Base-by-base conservation (phyloP, 2,888 invertebrate genomes). In the Hydrotaea cyrtoneurina region DNA sequence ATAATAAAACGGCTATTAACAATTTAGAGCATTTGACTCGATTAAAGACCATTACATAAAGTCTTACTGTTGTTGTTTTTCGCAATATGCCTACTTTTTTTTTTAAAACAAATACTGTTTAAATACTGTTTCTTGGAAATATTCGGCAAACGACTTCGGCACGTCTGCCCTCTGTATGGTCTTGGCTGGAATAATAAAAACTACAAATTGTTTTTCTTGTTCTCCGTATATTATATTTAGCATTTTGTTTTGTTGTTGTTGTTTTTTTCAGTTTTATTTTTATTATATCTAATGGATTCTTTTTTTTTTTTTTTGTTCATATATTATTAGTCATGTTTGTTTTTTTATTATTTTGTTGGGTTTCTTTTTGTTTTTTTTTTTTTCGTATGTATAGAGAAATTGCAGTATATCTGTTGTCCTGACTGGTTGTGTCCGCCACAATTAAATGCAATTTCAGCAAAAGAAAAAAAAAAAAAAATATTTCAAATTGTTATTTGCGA, bases 171-270 rank as follows among this genome's bases (percentile, higher is more conserved):
- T n/a, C n/a, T n/a, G n/a, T n/a, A n/a, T n/a, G n/a, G n/a, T n/a
- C n/a, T n/a, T n/a, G n/a, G n/a, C n/a, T n/a, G n/a, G n/a, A n/a
- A 31, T 39, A 26, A n/a, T 53, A 21, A 5, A 53, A 72, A 26
- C 13, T 13, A 50, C 19, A 39, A 31, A 75, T 83, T 53, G 13
- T 26, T 64, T 66, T 55, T 83, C 78, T 73, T 59, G 55, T 75
- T 83, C 80, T 88, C 84, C 85, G 87, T 89, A 86, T 86, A 87
- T 87, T 80, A 55, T 81, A 78, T 57, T 26, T 78, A 78, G 74
- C 78, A 74, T 86, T 77, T 85, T 80, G 73, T 73, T 80, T n/a
- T n/a, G n/a, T n/a, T n/a, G n/a, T n/a, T n/a, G n/a, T n/a, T n/a
- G n/a, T n/a, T n/a, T n/a, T 66, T 86, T 86, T 75, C 86, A 80